Evolutionary conservation across 2,888 invertebrate species (phyloP), one percentile per base, ranked within the genome.

Genomic region (Drosophila recens): DNA sequence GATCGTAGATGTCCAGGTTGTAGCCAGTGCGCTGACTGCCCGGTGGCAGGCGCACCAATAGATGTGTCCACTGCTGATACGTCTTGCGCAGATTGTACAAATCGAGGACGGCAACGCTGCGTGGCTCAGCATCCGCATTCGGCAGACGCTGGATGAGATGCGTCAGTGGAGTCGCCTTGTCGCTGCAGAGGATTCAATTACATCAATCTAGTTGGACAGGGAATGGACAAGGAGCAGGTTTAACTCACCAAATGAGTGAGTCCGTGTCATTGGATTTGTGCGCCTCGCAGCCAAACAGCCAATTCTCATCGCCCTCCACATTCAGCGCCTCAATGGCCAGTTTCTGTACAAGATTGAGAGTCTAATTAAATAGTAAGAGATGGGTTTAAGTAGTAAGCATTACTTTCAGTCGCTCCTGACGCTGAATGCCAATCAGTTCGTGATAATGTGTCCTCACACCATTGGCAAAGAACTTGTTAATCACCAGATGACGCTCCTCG

Each of bases 221-320:
- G 15, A 13, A 42, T 23, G 33, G 0, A 3, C 9, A 40, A 15
- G 0, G n/a, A 17, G 17, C 17, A 17, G 17, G 17, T 17, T 43
- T 2, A 20, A 20, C 58, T 51, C 20, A 88, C 87, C 87, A 87
- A 40, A 57, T 66, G 0, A 58, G 34, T 2, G 58, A 51, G 0
- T 48, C 75, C 2, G 73, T 66, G 20, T 67, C 53, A 23, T 63
- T 78, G 43, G 66, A 23, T 3, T n/a, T 92, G 70, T 94, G 93
- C 1, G 96, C 95, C 62, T 94, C 94, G 89, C 97, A 97, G 15
- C 95, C 96, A 89, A 95, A 97, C 17, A 97, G 92, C 97, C 97
- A 97, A 73, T 96, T 95, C 2, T 63, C 80, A 48, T 94, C 94
- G 27, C 94, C 94, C 52, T 95, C 95, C 13, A 96, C 93, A 91